Evolutionary conservation across 2,797 vertebrate species (phyloP), one percentile per base, ranked within the genome.

Genomic region (Menidia menidia): DNA sequence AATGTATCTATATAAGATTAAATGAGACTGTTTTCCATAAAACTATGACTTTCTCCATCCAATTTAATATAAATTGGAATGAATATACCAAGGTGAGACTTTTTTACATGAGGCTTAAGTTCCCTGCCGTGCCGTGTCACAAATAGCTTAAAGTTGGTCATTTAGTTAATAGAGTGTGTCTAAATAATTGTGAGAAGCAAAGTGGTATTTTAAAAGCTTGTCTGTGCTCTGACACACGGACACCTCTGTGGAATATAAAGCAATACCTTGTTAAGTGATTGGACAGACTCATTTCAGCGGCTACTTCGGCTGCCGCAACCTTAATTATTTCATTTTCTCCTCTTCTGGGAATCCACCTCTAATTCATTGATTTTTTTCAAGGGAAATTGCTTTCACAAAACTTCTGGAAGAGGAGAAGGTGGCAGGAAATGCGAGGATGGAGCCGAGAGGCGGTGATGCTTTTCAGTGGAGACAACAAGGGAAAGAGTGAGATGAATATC

Each of bases 141-240:
- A 16, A 61, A 77, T 56, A 74, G 73, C 78, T 76, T 82, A 65
- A 88, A 71, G 71, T 56, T 73, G 55, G 67, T 82, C 71, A 89
- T 87, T 82, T 75, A 57, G 74, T 78, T 91, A 87, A 88, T 80
- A 83, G 72, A 82, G 78, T 75, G 69, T 75, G 63, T 64, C 87
- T 80, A 79, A 82, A 82, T 82, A 84, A 86, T 88, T 85, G 85
- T 62, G 70, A 73, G 78, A 75, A 83, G 78, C 83, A 92, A 93
- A 92, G 88, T 89, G 85, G 80, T 89, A 76, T 81, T 80, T 81
- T 87, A 84, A 89, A 86, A 82, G 83, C 83, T 86, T 88, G 88
- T 88, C 85, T 89, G 74, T 87, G 82, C 73, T 53, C 71, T 85
- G 86, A 90, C 84, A 81, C 53, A 2, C 45, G 71, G 62, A 75